Evolutionary conservation across 2,113 vertebrate genomes (phyloP).

Genomic region (Copsychus sechellarum): DNA sequence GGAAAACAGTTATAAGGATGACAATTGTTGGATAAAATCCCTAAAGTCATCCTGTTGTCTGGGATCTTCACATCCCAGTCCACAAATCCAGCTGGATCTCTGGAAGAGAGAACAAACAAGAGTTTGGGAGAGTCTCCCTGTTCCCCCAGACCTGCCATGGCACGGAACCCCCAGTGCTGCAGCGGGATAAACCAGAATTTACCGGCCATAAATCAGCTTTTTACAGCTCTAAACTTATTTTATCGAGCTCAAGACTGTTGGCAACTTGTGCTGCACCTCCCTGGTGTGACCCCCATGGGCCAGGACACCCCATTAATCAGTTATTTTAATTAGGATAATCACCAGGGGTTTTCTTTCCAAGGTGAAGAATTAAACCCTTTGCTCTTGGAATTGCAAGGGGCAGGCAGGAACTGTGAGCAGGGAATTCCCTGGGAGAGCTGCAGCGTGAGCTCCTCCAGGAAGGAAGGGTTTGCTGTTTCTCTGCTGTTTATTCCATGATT

Average conservation of each 20-base stretch:
- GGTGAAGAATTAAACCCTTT: background rate
- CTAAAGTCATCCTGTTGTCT: accelerated
- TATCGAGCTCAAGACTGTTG: background rate
- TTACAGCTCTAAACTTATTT: accelerated
- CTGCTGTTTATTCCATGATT: background rate
- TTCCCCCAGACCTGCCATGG: too few relatives aligned
- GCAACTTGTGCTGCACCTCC: background rate
- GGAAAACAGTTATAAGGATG: accelerated
- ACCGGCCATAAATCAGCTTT: background rate
- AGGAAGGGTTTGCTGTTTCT: background rate
- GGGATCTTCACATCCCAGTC: background rate
- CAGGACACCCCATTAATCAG: accelerated
- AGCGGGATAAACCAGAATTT: background rate
- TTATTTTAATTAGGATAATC: background rate
- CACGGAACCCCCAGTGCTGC: accelerated
- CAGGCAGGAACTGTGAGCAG: background rate
- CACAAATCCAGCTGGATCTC: background rate
- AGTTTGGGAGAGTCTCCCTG: accelerated
- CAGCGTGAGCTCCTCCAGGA: background rate
- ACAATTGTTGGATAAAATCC: background rate
- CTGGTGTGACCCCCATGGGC: background rate
- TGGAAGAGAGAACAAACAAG: accelerated
- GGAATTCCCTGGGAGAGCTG: background rate
- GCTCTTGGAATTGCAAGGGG: accelerated
- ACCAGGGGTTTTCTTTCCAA: background rate